Percentiles rank a stretch among this genome's conserved stretches.
These are phyloP conservation scores for Zaprionus capensis DNA, from an alignment of 1,140 invertebrate species.

Conservation along the genomic window DNA sequence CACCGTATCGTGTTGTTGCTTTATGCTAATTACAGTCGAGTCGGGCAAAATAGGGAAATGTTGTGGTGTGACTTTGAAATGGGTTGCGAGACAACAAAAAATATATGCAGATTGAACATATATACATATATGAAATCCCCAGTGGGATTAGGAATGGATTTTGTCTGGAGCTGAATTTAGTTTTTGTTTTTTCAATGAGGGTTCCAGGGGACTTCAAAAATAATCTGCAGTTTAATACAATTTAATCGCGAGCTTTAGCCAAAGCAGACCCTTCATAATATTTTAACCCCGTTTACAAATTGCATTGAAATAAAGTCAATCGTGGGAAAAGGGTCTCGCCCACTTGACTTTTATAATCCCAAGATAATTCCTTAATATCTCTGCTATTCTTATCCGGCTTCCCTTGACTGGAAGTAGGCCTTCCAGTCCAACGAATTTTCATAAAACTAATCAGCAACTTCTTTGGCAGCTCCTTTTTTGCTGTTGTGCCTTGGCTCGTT, in stretches of 20 bases:
- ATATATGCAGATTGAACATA: constrained; percentile 16
- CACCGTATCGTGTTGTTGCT: neutral
- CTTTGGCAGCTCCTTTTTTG: constrained; percentile 38
- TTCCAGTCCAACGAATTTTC: constrained; percentile 59
- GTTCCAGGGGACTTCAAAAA: constrained; percentile 4
- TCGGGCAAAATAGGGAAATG: constrained; percentile 30
- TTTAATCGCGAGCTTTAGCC: neutral
- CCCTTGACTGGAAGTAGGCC: constrained; percentile 48
- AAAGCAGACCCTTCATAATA: neutral
- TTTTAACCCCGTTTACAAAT: neutral
- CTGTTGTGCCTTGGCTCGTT: constrained; percentile 16
- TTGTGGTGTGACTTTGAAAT: constrained; percentile 39
- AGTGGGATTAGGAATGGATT: constrained; percentile 24
- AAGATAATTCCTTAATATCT: neutral
- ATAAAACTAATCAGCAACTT: constrained; percentile 66
- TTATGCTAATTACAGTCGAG: constrained; percentile 37
- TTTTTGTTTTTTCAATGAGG: constrained; percentile 7
- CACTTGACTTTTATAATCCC: neutral
- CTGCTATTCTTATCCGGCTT: constrained; percentile 16
- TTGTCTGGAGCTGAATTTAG: constrained; percentile 10
- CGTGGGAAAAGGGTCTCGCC: neutral
- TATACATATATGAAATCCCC: constrained; percentile 2
- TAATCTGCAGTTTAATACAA: constrained; percentile 21
- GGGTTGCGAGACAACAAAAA: constrained; percentile 17
- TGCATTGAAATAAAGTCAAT: neutral